Percentiles rank a stretch among this genome's conserved stretches.
Evolutionary conservation across 2,797 vertebrate species (phyloP).

Genomic region (Enteromius trimaculatus): DNA sequence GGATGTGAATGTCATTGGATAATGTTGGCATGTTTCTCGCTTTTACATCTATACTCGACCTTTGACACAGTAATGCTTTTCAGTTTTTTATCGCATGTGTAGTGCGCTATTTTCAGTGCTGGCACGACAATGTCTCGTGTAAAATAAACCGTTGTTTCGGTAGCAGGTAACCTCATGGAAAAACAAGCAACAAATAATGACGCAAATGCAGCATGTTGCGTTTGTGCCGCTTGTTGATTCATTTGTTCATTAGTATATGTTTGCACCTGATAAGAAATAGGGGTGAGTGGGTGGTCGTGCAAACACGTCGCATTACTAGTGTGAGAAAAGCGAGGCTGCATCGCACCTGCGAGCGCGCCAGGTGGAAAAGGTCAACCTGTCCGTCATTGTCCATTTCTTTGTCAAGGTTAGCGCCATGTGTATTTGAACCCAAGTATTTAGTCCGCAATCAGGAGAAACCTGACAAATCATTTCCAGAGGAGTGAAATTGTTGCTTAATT

Average conservation of each 20-base stretch:
- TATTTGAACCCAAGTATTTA: neutral
- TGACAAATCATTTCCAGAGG: neutral
- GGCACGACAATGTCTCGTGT: slow-evolving; percentile 53
- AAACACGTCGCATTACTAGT: slow-evolving; percentile 5
- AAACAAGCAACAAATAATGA: slow-evolving; percentile 69
- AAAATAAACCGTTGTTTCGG: slow-evolving; percentile 67
- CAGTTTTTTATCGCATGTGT: slow-evolving; percentile 59
- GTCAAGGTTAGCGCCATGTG: slow-evolving; percentile 46
- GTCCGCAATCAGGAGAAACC: neutral
- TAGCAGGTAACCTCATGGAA: slow-evolving; percentile 47
- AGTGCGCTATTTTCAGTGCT: slow-evolving; percentile 66
- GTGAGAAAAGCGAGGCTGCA: slow-evolving; percentile 52
- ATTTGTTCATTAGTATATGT: slow-evolving; percentile 47
- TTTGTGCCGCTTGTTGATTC: slow-evolving; percentile 28
- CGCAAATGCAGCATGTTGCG: slow-evolving; percentile 58
- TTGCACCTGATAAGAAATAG: slow-evolving; percentile 42
- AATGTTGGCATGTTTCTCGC: neutral
- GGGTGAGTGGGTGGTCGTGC: slow-evolving; percentile 40
- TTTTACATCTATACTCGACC: neutral
- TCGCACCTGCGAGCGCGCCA: slow-evolving; percentile 47
- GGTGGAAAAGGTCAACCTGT: slow-evolving; percentile 52
- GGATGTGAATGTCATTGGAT: neutral
- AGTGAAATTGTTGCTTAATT: neutral
- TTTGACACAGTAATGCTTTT: neutral
- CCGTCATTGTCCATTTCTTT: slow-evolving; percentile 41